Conservation (phyloP, 2,797 vertebrate species). For the Lacerta viridis region DNA sequence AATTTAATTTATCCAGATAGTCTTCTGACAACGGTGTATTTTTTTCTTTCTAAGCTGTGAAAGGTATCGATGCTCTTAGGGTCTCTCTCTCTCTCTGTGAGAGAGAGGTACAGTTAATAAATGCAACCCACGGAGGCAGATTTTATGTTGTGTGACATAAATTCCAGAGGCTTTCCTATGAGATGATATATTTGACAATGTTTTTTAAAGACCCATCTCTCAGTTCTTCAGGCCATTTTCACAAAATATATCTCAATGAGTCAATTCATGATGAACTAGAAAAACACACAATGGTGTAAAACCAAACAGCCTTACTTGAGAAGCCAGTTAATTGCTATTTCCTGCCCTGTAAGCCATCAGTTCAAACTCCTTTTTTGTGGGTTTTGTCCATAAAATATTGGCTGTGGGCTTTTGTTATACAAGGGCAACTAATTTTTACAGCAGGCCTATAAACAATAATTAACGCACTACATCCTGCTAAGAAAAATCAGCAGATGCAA, state of each 20-base stretch:
- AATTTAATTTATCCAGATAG: not conserved
- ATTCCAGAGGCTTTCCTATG: conserved; percentile 36
- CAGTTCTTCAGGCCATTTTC: conserved; percentile 53
- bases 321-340: conserved; percentile 82
- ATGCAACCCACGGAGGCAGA: conserved; percentile 33
- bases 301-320: conserved; percentile 46
- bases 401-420: conserved; percentile 76
- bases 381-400: conserved; percentile 78
- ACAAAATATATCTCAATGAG: conserved; percentile 65
- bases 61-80: conserved; percentile 49
- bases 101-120: not conserved
- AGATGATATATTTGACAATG: conserved; percentile 33
- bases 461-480: conserved; percentile 70
- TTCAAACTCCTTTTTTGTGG: conserved; percentile 69
- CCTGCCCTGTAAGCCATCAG: conserved; percentile 82
- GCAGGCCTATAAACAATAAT: conserved; percentile 78
- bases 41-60: rapidly evolving
- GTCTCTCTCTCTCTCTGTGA: too few species aligned
- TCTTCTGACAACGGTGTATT: not conserved
- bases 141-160: conserved; percentile 64
- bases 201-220: conserved; percentile 53
- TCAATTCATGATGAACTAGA: conserved; percentile 73
- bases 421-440: conserved; percentile 78
- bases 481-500: conserved; percentile 59
- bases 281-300: conserved; percentile 68